Percentiles rank a stretch among this genome's conserved stretches.
phyloP scores from a whole-genome alignment of 2,888 invertebrate genomes.

The Junonia oenone region DNA sequence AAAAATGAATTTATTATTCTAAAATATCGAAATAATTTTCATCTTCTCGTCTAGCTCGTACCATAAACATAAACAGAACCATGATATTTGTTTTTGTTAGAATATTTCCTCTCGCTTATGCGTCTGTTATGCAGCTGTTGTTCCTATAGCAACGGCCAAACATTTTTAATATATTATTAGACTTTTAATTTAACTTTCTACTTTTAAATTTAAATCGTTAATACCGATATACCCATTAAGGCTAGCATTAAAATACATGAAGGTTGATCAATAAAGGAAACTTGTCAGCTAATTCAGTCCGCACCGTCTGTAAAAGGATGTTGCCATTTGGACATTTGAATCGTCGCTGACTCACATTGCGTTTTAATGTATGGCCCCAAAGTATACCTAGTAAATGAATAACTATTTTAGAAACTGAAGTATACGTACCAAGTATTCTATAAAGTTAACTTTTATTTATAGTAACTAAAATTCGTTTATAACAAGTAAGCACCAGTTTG shows the following conservation, averaged over 20 bases:
- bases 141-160: not conserved
- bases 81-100: constrained; percentile 18
- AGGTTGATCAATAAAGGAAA: constrained; percentile 22
- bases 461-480: not conserved
- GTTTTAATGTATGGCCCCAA: constrained; percentile 47
- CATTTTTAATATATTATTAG: not conserved
- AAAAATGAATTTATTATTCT: not conserved
- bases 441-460: not conserved
- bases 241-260: not conserved
- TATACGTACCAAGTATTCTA: not conserved
- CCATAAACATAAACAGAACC: constrained; percentile 18
- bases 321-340: constrained; percentile 52
- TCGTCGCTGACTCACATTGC: constrained; percentile 46
- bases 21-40: not conserved
- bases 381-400: constrained; percentile 4
- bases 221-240: not conserved
- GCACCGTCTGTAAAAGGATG: constrained; percentile 51
- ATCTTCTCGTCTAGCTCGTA: constrained; percentile 6
- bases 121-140: constrained; percentile 14
- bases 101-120: constrained; percentile 13
- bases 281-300: constrained; percentile 36
- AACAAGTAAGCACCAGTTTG: not conserved
- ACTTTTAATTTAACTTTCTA: not conserved
- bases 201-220: not conserved
- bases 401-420: not conserved